Conservation (phyloP, 2,797 vertebrate species). For the Brachymystax lenok region DNA sequence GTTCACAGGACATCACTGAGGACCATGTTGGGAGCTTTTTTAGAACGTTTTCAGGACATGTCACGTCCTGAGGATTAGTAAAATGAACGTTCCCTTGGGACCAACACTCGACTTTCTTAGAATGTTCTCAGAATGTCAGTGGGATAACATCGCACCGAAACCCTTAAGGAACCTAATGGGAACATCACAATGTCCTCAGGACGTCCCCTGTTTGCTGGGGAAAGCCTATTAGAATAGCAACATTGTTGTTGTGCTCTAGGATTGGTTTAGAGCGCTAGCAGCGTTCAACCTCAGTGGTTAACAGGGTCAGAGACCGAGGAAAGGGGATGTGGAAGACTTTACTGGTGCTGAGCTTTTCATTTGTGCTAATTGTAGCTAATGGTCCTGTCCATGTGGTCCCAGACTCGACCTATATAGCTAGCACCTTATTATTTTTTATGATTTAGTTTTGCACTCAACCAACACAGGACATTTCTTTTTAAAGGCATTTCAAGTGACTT, state of each 20-base stretch:
- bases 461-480: neutral
- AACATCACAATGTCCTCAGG: too few relatives aligned
- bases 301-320: neutral
- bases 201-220: neutral
- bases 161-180: too few relatives aligned
- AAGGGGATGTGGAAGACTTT: neutral
- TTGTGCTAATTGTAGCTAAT: neutral
- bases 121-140: too few relatives aligned
- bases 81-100: too few relatives aligned
- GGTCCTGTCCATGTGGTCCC: neutral
- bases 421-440: neutral
- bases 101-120: too few relatives aligned
- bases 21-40: too few relatives aligned
- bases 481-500: neutral
- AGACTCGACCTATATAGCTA: neutral
- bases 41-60: too few relatives aligned
- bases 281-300: conserved; percentile 1
- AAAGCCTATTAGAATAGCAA: neutral
- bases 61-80: too few relatives aligned
- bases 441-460: neutral
- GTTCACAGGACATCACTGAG: too few relatives aligned
- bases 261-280: neutral
- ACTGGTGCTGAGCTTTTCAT: conserved; percentile 1
- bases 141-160: too few relatives aligned
- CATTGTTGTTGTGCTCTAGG: neutral